Evolutionary conservation across 1,140 invertebrate species (phyloP), one percentile per base, ranked within the genome.

Genomic region (Ectropis grisescens): DNA sequence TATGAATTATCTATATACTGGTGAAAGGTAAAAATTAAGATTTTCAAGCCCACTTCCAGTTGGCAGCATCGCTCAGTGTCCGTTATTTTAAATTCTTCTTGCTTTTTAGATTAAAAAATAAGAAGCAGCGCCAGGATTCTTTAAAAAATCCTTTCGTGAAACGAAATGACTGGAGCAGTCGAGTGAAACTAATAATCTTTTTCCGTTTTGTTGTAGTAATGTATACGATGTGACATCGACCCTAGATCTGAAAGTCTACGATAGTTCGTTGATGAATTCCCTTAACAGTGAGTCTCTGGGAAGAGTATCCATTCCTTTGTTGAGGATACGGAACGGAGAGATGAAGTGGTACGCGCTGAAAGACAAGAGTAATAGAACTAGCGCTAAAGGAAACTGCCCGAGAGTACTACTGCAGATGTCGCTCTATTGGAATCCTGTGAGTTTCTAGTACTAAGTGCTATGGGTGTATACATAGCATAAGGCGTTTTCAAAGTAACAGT

Each of bases 181-280:
- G 3, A 19, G 16, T 19, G n/a, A n/a, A n/a, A n/a, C n/a, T n/a
- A n/a, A 19, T 19, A 19, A 19, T 19, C 3, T 37, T 8, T 45
- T 47, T 37, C 31, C 11, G 2, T 37, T 48, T 65, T 38, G 49
- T 84, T 84, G 10, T 67, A 97, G 95, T 64, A 93, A 96, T 58
- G 90, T 99, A 0, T 96, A 95, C 61, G 98, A 99, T 67, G 95
- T 99, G n/a, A 96, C 98, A 46, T 93, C 95, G 12, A 89, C 94
- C 1, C 72, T 99, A 22, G 96, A 98, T 70, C 84, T 99, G 5
- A 97, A 97, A 71, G 92, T 96, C 0, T 52, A 64, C 25, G 70
- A 71, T 13, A 62, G 54, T 14, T 66, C 69, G 1, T 12, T 75
- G 11, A 41, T 50, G 13, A 60, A 47, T 11, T 36, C 54, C 0